A percentile compares a stretch with the other conserved stretches of the same genome.
Evolutionary conservation across 2,888 invertebrate genomes (phyloP).

Genomic region (Parascotia fuliginaria): DNA sequence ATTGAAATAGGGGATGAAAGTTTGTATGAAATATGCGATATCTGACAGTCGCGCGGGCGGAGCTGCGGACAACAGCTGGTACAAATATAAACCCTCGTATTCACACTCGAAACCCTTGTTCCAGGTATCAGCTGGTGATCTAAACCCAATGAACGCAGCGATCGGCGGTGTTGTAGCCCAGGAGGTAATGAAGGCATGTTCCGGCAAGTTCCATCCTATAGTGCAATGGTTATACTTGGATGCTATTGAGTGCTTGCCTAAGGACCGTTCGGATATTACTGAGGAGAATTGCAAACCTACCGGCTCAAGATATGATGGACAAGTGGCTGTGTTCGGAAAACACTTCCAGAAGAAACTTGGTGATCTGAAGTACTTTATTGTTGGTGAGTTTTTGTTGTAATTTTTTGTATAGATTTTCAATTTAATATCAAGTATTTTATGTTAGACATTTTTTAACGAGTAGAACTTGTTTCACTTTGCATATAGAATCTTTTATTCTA

Average conservation of each 20-base stretch:
- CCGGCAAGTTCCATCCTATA: slow-evolving; percentile 97
- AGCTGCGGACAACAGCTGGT: too few relatives aligned
- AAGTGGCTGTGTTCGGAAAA: slow-evolving; percentile 96
- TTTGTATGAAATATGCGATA: too few relatives aligned
- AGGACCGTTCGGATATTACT: slow-evolving; percentile 86
- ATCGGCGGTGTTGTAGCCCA: slow-evolving; percentile 99
- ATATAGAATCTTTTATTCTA: too few relatives aligned
- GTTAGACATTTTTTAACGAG: too few relatives aligned
- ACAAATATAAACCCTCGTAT: too few relatives aligned
- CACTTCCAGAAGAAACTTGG: slow-evolving; percentile 95
- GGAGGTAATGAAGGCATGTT: slow-evolving; percentile 99
- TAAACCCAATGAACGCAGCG: slow-evolving; percentile 96
- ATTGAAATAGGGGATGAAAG: too few relatives aligned
- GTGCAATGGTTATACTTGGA: slow-evolving; percentile 98
- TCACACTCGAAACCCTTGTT: too few relatives aligned
- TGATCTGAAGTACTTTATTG: slow-evolving; percentile 92
- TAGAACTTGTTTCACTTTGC: too few relatives aligned
- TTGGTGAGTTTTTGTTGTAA: slow-evolving; percentile 84
- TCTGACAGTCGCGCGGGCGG: too few relatives aligned
- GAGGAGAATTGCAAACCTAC: slow-evolving; percentile 91
- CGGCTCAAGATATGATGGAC: slow-evolving; percentile 93
- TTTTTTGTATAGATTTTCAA: too few relatives aligned
- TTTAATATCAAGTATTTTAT: too few relatives aligned
- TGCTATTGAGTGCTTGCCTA: slow-evolving; percentile 96
- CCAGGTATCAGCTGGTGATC: slow-evolving; percentile 90